A percentile compares a stretch with the other conserved stretches of the same genome.
Evolutionary conservation across 2,113 vertebrate species (phyloP).

Genomic region (Oncorhynchus mykiss): DNA sequence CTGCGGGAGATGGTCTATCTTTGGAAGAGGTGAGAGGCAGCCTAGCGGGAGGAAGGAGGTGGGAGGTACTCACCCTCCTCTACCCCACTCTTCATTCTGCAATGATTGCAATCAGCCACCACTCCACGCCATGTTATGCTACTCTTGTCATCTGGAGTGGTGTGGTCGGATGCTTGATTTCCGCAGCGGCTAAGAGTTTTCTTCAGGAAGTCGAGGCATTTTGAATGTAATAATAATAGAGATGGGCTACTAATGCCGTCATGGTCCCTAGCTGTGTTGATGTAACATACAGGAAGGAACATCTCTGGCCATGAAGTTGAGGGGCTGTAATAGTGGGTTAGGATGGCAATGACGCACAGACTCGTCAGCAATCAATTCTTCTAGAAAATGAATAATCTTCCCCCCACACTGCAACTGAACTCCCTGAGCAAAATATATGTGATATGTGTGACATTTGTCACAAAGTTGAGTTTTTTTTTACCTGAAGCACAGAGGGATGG

Average conservation of each 20-base stretch:
- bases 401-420: no score
- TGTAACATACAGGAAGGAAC: neutral
- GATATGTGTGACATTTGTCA: no score
- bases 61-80: neutral
- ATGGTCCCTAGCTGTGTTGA: neutral
- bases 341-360: neutral
- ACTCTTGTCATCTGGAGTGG: neutral
- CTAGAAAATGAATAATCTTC: no score
- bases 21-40: neutral
- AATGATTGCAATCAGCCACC: constrained; percentile 35
- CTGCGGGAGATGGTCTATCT: neutral
- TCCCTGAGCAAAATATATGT: no score
- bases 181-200: neutral
- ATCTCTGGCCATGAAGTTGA: neutral
- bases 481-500: no score
- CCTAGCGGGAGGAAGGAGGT: constrained; percentile 1
- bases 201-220: neutral
- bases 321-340: no score
- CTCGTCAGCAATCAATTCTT: neutral
- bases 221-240: neutral
- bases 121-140: neutral
- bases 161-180: constrained; percentile 5
- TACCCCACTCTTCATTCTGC: neutral
- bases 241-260: neutral
- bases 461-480: no score